phyloP scores from a whole-genome alignment of 2,797 vertebrate species.

The Chaetophractus vellerosus region DNA sequence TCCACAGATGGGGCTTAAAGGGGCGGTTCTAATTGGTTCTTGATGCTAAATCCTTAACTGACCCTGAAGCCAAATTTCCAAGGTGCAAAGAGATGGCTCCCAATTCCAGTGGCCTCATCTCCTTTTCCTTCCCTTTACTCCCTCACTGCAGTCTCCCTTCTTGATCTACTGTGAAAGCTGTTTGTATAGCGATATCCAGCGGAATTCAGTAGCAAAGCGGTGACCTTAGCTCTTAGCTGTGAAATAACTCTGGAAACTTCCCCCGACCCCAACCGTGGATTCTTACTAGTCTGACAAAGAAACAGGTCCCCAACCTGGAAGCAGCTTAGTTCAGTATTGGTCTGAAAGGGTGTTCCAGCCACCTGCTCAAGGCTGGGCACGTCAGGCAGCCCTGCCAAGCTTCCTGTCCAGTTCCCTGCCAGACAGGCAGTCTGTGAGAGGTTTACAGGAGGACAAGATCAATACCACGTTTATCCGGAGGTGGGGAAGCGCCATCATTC shows the following conservation, averaged over 20 bases:
- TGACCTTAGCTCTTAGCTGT: constrained; percentile 83
- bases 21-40: neutral
- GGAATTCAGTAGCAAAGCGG: constrained; percentile 49
- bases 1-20: neutral
- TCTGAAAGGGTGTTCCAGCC: neutral
- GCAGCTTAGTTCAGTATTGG: neutral
- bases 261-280: neutral
- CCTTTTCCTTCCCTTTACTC: neutral
- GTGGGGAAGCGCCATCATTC: constrained; percentile 49
- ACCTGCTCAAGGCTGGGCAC: neutral
- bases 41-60: neutral
- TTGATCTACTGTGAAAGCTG: constrained; percentile 74
- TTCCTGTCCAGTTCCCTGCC: fast-evolving
- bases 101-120: fast-evolving
- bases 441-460: neutral
- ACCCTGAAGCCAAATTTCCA: neutral
- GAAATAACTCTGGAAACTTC: constrained; percentile 74
- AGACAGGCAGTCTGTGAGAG: neutral
- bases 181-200: neutral
- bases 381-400: fast-evolving
- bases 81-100: neutral
- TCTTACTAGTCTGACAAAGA: constrained; percentile 33
- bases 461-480: constrained; percentile 22
- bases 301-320: constrained; percentile 44
- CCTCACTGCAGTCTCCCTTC: neutral